These are phyloP conservation scores for Ovibos moschatus DNA, from an alignment of 2,113 vertebrate species.

Conservation along the genomic window DNA sequence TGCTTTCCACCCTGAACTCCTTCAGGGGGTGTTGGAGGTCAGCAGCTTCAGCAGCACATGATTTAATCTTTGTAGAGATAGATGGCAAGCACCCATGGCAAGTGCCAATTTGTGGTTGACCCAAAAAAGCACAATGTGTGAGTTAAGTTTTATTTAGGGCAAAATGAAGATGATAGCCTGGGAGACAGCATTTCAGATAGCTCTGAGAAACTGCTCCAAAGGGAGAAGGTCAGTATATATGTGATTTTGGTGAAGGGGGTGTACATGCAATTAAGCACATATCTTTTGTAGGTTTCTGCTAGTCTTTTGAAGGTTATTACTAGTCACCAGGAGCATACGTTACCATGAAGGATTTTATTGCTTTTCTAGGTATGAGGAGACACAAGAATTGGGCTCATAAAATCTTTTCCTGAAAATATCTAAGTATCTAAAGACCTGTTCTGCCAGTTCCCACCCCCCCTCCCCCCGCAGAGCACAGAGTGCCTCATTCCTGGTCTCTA, in stretches of 20 bases:
- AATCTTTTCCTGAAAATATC: not conserved
- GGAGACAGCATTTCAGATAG: not conserved
- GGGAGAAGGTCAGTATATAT: not conserved
- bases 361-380: not conserved
- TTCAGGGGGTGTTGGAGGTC: not conserved
- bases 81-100: not conserved
- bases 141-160: not conserved
- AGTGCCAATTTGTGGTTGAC: not conserved
- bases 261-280: not conserved
- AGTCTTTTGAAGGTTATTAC: not conserved
- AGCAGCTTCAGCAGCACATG: not conserved
- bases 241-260: not conserved
- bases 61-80: not conserved
- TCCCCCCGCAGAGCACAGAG: not conserved
- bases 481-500: not conserved
- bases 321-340: not conserved
- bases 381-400: not conserved
- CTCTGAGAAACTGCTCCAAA: not conserved
- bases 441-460: rapidly evolving
- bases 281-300: not conserved
- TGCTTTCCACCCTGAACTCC: not conserved
- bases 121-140: not conserved
- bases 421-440: not conserved
- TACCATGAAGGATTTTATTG: not conserved
- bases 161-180: not conserved